Conservation (phyloP, 1,140 invertebrate species). For the Plodia interpunctella region DNA sequence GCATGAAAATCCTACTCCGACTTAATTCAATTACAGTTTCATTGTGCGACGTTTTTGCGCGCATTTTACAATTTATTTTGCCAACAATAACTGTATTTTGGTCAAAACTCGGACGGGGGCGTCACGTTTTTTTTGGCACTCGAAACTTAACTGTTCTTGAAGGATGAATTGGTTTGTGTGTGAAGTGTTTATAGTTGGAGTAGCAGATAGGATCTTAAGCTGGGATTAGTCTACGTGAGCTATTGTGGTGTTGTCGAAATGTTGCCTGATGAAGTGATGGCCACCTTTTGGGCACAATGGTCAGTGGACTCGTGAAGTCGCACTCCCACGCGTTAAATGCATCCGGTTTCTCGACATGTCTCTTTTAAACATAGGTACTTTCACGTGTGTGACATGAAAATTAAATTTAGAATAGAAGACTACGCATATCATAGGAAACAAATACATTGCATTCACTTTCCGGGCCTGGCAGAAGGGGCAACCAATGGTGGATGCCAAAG, state of each 20-base stretch:
- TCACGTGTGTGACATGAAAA: too few species aligned
- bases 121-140: constrained; percentile 52
- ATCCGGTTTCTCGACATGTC: constrained; percentile 36
- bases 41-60: constrained; percentile 56
- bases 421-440: too few species aligned
- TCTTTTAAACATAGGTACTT: too few species aligned
- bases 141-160: constrained; percentile 58
- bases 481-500: too few species aligned
- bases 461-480: too few species aligned
- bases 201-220: constrained; percentile 66
- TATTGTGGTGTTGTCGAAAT: constrained; percentile 54
- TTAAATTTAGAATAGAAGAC: too few species aligned
- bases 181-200: constrained; percentile 65
- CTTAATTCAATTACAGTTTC: constrained; percentile 63
- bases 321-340: constrained; percentile 49
- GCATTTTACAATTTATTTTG: constrained; percentile 66
- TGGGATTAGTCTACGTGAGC: constrained; percentile 50
- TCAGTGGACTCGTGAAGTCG: constrained; percentile 22
- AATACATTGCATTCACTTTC: too few species aligned
- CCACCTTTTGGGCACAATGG: constrained; percentile 56
- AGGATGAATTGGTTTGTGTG: constrained; percentile 52
- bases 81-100: constrained; percentile 65
- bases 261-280: constrained; percentile 31
- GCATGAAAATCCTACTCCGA: constrained; percentile 23
- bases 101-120: constrained; percentile 37